Evolutionary conservation across 64 coral and sea anemone genomes (phyloP).

Genomic region (Dendronephthya gigantea): DNA sequence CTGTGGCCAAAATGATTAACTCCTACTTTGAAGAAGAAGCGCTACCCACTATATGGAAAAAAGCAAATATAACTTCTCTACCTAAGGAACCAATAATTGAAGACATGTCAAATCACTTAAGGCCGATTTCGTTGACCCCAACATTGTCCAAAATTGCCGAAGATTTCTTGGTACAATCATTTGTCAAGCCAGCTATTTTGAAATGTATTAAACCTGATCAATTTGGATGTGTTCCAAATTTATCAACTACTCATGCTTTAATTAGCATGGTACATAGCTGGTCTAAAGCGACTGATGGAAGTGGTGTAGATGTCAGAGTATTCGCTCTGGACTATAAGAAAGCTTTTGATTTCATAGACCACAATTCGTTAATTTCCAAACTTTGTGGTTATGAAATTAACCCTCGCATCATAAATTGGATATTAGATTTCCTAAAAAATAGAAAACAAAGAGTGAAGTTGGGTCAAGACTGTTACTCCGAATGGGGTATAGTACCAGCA

Average conservation of each 20-base stretch:
- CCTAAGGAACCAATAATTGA: not conserved
- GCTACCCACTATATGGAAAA: constrained; percentile 37
- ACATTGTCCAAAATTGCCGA: constrained; percentile 33
- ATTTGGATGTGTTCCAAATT: constrained; percentile 37
- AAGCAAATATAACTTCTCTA: constrained; percentile 16
- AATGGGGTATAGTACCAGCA: too few relatives aligned
- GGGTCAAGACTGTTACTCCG: not conserved
- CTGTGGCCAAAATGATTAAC: constrained; percentile 34
- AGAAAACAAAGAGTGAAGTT: not conserved
- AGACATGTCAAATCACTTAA: constrained; percentile 21
- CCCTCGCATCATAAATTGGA: constrained; percentile 6
- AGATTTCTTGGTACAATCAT: constrained; percentile 19
- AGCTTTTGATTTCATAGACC: not conserved
- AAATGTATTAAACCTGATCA: constrained; percentile 15
- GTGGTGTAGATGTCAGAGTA: not conserved
- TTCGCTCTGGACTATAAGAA: not conserved
- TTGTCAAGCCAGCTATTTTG: constrained; percentile 39
- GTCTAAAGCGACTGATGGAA: not conserved
- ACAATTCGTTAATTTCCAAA: not conserved
- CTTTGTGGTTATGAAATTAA: not conserved
- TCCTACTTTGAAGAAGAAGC: constrained; percentile 16
- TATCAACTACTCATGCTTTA: constrained; percentile 22
- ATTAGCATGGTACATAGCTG: constrained; percentile 42
- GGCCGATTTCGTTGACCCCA: constrained; percentile 42
- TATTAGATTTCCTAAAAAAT: not conserved